Base-by-base conservation (phyloP, 2,797 vertebrate species). In the Pseudochromis fuscus region DNA sequence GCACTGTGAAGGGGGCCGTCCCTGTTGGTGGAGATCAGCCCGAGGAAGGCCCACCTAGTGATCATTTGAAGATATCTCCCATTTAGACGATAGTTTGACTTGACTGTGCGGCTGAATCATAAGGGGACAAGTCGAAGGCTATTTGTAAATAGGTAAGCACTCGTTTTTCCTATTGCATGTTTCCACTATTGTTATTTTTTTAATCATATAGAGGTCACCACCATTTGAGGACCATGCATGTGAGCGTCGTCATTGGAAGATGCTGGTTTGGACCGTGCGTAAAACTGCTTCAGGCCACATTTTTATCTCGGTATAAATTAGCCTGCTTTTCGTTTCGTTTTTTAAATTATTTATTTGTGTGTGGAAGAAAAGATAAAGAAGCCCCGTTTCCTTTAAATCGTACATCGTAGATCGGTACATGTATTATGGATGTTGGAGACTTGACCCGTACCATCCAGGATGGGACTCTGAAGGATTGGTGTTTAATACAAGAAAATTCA, bases 21-120 rank as follows among this genome's bases (percentile, higher is more conserved):
- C 90, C 91, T 90, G 93, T 94, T 94, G 78, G 92, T 86, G 91
- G 89, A 93, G 88, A 91, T 88, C 88, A 88, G 81, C 82, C 64
- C 83, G 88, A 88, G 89, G 77, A 93, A 94, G 93, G 92, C 93
- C 94, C 90, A 90, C 88, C 89, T 83, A 89, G 79, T 82, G 84
- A 92, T 93, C 91, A 78, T 77, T 86, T 82, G 75, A 87, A 86
- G 87, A 89, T 82, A 92, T 83, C 90, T 86, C 84, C 72, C 77
- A 67, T 84, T 91, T 75, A 81, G 79, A 84, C 88, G 74, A 82
- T 78, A 84, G 90, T 91, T 78, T 85, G 78, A 88, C 84, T 87
- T 79, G 71, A 75, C 80, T 44, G 86, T 74, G 88, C 75, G 65
- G 45, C 71, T 58, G 57, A 77, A 90, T 35, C 85, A 88, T 79